These are phyloP conservation scores for Bryconaethiops microstoma DNA, from an alignment of 2,797 vertebrate species.

Conservation along the genomic window DNA sequence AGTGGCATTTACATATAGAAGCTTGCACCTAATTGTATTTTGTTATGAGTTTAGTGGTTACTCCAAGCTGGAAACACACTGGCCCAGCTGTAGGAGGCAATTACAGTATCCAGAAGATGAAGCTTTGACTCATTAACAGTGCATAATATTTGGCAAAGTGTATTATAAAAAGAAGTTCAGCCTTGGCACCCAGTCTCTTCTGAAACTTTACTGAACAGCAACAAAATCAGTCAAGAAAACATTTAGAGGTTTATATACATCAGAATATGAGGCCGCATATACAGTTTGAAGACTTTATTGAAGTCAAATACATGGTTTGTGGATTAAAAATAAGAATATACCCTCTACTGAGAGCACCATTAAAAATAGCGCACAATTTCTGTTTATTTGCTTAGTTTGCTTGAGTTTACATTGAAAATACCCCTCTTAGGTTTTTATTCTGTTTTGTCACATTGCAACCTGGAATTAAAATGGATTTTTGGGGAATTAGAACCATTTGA, in stretches of 20 bases:
- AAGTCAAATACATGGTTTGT: no score
- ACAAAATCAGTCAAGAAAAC: background rate
- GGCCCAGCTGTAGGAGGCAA: conserved; percentile 44
- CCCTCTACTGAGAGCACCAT: no score
- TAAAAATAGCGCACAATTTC: no score
- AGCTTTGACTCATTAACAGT: conserved; percentile 53
- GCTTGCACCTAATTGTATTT: conserved; percentile 26
- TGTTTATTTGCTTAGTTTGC: no score
- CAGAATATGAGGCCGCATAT: no score
- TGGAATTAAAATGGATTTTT: no score
- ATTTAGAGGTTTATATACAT: background rate
- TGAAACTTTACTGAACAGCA: background rate
- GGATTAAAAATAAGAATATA: background rate
- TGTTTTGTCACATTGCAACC: no score
- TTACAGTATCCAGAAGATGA: conserved; percentile 51
- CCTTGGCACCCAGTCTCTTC: conserved; percentile 37
- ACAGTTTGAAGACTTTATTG: no score
- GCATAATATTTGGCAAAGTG: conserved; percentile 55
- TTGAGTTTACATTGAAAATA: no score
- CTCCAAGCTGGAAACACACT: conserved; percentile 40
- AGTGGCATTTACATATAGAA: background rate
- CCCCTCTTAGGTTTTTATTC: no score
- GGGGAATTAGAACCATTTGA: no score
- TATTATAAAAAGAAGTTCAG: conserved; percentile 53
- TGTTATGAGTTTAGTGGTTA: conserved; percentile 32